Base-by-base conservation (phyloP, 2,888 invertebrate species). In the Ormyrus rosae region DNA sequence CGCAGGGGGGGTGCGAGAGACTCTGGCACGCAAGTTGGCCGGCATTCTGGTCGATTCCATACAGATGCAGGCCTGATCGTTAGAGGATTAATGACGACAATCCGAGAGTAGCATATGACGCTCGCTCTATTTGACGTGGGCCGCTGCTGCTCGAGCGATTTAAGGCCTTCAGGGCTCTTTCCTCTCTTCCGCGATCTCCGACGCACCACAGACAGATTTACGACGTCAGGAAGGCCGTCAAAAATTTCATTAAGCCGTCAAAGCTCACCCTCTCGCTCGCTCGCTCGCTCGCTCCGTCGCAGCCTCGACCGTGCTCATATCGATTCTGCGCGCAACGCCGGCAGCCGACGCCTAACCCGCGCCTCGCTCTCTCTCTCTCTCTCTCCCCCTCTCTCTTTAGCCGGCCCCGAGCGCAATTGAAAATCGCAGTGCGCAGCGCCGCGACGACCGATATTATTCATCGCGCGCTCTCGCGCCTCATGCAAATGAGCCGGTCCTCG, bases 171-270 rank as follows among this genome's bases (percentile, higher is more conserved):
- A 9, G 9, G 50, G 10, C 68, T 55, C 13, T 7, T 34, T 53
- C 53, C 11, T n/a, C 55, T 45, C 11, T 6, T 50, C 11, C 51
- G 34, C 56, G 69, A 56, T 48, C 72, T 55, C 53, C 72, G 51
- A 50, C 13, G 56, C 55, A 75, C n/a, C 34, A 34, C 58, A 45
- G 75, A 69, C 50, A 81, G 82, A 87, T 85, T 87, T 86, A 86
- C 84, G 82, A 82, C 80, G 80, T 74, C 80, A 83, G 83, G 83
- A 80, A 83, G 83, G 84, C 84, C 84, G 83, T 85, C 83, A 86
- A 84, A 86, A 87, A 85, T 87, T 86, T 86, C 86, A 86, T 87
- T 86, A 86, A 86, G 82, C 86, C 83, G 84, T 83, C 83, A 80
- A 69, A 74, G 58, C 46, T 63, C 80, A 63, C 63, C 34, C 58